Evolutionary conservation across 2,797 vertebrate species (phyloP).

Genomic region (Acipenser ruthenus): DNA sequence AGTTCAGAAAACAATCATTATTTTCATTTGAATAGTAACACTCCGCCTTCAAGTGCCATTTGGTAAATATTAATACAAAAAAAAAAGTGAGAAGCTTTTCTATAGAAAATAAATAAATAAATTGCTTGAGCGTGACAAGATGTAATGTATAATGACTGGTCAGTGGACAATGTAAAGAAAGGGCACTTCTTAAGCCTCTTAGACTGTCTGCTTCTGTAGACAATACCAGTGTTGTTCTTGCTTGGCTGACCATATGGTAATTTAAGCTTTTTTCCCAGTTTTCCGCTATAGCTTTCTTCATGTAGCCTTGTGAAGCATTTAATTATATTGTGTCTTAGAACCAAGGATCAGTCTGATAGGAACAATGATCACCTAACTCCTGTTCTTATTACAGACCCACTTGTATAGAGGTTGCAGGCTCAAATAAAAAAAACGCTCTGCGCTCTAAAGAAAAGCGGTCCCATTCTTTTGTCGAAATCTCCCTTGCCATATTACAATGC

Average conservation of each 20-base stretch:
- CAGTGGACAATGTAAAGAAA: constrained; percentile 16
- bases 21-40: constrained; percentile 11
- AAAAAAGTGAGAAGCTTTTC: background rate
- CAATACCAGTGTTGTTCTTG: constrained; percentile 34
- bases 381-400: constrained; percentile 19
- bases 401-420: constrained; percentile 23
- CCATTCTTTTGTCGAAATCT: constrained; percentile 24
- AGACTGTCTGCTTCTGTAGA: constrained; percentile 20
- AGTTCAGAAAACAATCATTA: constrained; percentile 7
- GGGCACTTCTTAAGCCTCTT: constrained; percentile 27
- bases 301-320: constrained; percentile 25
- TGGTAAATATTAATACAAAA: constrained; percentile 12
- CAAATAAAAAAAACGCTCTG: too few species aligned
- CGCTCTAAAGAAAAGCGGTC: constrained; percentile 20
- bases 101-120: constrained; percentile 19
- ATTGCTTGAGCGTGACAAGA: constrained; percentile 19
- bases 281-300: constrained; percentile 27
- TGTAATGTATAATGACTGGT: constrained; percentile 22
- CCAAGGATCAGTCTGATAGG: constrained; percentile 12
- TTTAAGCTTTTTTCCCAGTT: constrained; percentile 24
- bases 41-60: constrained; percentile 13
- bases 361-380: constrained; percentile 23
- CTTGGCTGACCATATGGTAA: constrained; percentile 48
- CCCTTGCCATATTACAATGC: constrained; percentile 17
- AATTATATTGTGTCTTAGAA: constrained; percentile 40